Evolutionary conservation across 2,113 vertebrate species (phyloP), one percentile per base, ranked within the genome.

Genomic region (Mellivora capensis): DNA sequence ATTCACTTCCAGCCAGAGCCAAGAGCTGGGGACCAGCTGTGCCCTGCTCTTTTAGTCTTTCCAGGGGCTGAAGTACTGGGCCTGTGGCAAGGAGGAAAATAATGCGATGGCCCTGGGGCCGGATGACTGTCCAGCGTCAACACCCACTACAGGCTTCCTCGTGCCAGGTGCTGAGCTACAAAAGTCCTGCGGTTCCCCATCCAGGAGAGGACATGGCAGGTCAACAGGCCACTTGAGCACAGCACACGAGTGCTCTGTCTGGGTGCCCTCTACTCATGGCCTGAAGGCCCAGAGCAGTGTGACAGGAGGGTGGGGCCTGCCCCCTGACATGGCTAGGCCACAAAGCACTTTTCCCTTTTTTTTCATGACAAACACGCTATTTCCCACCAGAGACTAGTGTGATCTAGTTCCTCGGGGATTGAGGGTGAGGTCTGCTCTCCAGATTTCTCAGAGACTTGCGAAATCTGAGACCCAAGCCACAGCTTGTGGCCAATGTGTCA

Each of bases 391-490:
- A 83, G 34, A 54, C 89, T 13, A 88, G 94, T 76, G 61, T n/a
- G 62, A 92, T 84, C 95, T 54, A 54, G 86, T 87, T 84, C 76
- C 67, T 27, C 47, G 80, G 90, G 76, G 34, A n/a, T 3, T n/a
- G 61, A 54, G 89, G 74, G 47, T 82, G 67, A 97, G 83, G 76
- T 69, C 37, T 47, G 52, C 34, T 76, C 47, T 89, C 88, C 49
- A 77, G 79, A 37, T 90, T 97, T 96, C 96, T 96, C 89, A 92
- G 62, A 71, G 93, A 96, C 92, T 96, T 96, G 90, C 10, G 84
- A 97, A 97, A 96, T 97, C 83, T 86, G 94, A 96, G 97, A 84
- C 80, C 82, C 79, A 96, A 97, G 86, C 93, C 86, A 95, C 97
- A 98, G 93, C 74, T 86, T 72, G 82, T 94, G 97, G 95, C 76